Evolutionary conservation across 2,888 invertebrate species (phyloP).

Genomic region (Chrysodeixis includens): DNA sequence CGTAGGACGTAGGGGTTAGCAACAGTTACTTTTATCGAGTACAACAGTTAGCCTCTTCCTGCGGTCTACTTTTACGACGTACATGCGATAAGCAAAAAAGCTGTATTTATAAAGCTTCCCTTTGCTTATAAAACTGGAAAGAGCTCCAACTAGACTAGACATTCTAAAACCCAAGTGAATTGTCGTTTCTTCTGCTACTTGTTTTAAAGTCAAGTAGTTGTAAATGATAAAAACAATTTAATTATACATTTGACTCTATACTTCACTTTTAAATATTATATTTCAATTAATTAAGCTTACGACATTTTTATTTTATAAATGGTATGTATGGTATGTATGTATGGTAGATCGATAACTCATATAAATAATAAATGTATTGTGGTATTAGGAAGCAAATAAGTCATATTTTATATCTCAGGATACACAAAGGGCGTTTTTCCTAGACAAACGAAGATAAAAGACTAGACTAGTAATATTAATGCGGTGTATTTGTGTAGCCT

Average conservation of each 20-base stretch:
- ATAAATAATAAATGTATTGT: no score
- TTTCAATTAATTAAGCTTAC: background rate
- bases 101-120: background rate
- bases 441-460: background rate
- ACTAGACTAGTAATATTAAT: background rate
- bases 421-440: background rate
- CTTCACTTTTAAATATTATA: background rate
- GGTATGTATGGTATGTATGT: no score
- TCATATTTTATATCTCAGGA: background rate
- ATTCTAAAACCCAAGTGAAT: background rate
- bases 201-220: background rate
- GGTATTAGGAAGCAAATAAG: no score
- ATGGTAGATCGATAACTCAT: no score
- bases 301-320: no score
- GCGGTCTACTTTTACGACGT: background rate
- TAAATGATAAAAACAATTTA: background rate
- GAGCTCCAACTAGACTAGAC: background rate
- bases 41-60: background rate
- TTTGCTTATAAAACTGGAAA: slow-evolving; percentile 1
- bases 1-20: background rate
- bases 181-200: background rate
- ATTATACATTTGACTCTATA: background rate
- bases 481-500: background rate
- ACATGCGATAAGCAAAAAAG: background rate
- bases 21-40: background rate